Evolutionary conservation across 2,113 vertebrate genomes (phyloP), one percentile per base, ranked within the genome.

Genomic region (Neogobius melanostomus): DNA sequence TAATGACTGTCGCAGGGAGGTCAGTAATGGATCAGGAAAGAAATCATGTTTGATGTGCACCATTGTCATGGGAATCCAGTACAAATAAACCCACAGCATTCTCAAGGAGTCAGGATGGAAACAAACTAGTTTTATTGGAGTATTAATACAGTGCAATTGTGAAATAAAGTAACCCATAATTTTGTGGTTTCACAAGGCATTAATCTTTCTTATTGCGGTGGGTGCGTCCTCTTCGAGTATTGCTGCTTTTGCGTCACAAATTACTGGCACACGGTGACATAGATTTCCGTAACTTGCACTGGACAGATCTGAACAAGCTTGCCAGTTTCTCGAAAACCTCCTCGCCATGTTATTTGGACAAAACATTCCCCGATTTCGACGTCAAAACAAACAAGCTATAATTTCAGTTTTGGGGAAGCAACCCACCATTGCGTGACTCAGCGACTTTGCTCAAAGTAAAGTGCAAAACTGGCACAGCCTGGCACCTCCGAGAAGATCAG

Each of bases 291-390:
- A 44, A 61, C 15, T 15, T 8, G 42, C 8, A 8, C 8, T 16
- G 59, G 1, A 61, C 59, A 45, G 7, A 61, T 61, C 59, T 61
- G 42, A 44, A 61, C 59, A 61, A 7, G 59, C 59, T 61, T n/a
- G 42, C 42, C 59, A 61, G 7, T 61, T 61, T 61, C 59, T n/a
- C 48, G 42, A 15, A 44, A 62, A 54, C 8, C 56, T 42, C 7
- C n/a, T 66, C 43, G 44, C 17, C 15, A 28, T 52, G 36, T 12
- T 16, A 44, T 61, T 61, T 61, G 59, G 5, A 61, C 42, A 5
- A n/a, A 61, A 61, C 36, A 7, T 11, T 11, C 28, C 12, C 42
- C 8, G n/a, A 61, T n/a, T 61, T 61, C 57, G 11, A 12, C 48
- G 10, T n/a, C 59, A 60, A 43, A 61, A 15, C 59, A 61, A 61